Evolutionary conservation across 2,113 vertebrate species (phyloP).

Genomic region (Macrotus californicus): DNA sequence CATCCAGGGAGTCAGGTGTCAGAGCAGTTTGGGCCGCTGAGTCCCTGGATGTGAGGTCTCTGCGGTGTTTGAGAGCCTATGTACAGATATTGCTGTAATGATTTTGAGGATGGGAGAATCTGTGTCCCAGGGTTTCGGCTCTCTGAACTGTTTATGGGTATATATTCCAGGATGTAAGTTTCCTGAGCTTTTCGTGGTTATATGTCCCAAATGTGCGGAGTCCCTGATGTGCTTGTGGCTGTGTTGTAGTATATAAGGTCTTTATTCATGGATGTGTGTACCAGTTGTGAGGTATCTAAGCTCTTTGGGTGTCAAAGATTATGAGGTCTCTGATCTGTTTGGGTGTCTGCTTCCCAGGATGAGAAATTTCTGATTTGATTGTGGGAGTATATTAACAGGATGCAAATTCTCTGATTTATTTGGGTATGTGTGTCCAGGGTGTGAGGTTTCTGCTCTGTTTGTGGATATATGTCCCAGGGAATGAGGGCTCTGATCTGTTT

Average conservation of each 20-base stretch:
- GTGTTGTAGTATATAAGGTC: not conserved
- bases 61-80: not conserved
- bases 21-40: not conserved
- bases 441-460: not conserved
- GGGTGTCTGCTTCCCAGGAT: not conserved
- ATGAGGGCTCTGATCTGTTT: not conserved
- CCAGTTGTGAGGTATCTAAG: not conserved
- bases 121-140: not conserved
- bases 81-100: not conserved
- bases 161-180: not conserved
- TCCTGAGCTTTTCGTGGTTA: not conserved
- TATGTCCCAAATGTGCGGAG: not conserved
- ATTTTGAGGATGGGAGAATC: not conserved
- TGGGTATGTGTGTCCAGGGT: not conserved
- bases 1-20: not conserved
- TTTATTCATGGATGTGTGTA: not conserved
- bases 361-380: not conserved
- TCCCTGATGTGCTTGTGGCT: not conserved
- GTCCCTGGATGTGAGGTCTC: not conserved
- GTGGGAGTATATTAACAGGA: not conserved
- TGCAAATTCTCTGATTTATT: not conserved
- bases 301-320: not conserved
- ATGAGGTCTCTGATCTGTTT: constrained; percentile 2
- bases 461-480: not conserved
- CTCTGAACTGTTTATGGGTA: not conserved